These are phyloP conservation scores for Jordanella pulchra DNA, from an alignment of 2,797 vertebrate genomes.

Conservation along the genomic window DNA sequence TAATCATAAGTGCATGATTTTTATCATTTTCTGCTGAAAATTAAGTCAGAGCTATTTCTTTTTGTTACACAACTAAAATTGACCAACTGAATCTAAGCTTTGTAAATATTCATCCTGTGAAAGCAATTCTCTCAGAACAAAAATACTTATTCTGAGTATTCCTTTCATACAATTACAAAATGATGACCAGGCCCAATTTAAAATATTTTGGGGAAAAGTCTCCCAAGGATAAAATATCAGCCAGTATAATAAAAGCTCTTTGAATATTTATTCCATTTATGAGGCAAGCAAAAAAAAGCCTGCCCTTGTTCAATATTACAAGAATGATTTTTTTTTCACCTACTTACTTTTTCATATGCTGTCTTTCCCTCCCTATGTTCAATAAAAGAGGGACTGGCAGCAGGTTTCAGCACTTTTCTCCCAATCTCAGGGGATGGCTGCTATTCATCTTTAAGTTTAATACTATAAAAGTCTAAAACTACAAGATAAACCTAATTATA, in stretches of 20 bases:
- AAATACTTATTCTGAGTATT: too few relatives aligned
- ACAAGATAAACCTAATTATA: background rate
- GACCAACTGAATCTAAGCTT: constrained; percentile 33
- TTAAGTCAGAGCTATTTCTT: constrained; percentile 17
- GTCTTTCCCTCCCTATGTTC: constrained; percentile 25
- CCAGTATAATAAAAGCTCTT: constrained; percentile 16
- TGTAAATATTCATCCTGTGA: constrained; percentile 6
- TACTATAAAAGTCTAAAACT: background rate
- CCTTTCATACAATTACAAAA: background rate
- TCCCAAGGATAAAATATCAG: constrained; percentile 13
- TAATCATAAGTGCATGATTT: background rate
- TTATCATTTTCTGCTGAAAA: constrained; percentile 22
- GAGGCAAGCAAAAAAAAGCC: constrained; percentile 13
- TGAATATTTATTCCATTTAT: constrained; percentile 39
- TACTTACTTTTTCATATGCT: constrained; percentile 40
- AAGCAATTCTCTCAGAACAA: background rate
- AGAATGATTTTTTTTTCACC: constrained; percentile 22
- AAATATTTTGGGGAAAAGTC: background rate
- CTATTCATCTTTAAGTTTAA: constrained; percentile 1
- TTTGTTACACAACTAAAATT: constrained; percentile 21
- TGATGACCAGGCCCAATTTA: background rate
- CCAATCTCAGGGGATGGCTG: background rate
- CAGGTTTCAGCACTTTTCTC: background rate
- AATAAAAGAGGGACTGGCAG: constrained; percentile 4
- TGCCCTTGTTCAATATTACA: constrained; percentile 33